Base-by-base conservation (phyloP, 2,797 vertebrate species). In the Liparis tanakae region DNA sequence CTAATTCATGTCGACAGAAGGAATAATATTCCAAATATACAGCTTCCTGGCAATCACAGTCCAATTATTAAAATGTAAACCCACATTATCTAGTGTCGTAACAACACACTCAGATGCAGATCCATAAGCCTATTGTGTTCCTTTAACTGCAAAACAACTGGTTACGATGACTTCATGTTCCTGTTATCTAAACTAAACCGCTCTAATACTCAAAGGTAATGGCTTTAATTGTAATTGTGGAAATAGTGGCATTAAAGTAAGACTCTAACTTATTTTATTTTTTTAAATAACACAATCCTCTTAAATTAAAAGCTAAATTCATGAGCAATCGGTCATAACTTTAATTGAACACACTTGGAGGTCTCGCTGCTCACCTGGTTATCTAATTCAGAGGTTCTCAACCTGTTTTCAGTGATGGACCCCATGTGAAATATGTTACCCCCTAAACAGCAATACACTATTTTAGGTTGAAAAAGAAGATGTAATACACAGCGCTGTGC, bases 1-100 rank as follows among this genome's bases (percentile, higher is more conserved):
- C 18, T 53, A 7, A 77, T 66, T 79, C 63, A 70, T 56, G 25
- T 55, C 37, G 73, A 65, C 30, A 61, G 55, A 57, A 67, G 39
- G 43, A 65, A 62, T 33, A 34, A 10, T 57, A 48, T 65, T 25
- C 22, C 46, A 30, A 53, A 37, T 55, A 46, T 33, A 43, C 20
- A 44, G 50, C 10, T 39, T 22, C 60, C 36, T 14, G 72, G 17
- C 1, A 10, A 44, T 53, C 5, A 2, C 9, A 46, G 33, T 34
- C 20, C 48, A 46, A 66, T 20, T 10, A 57, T 70, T 20, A 14
- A 53, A 58, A 34, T 59, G 41, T 30, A 8, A 67, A 3, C 55
- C 18, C n/a, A 43, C 55, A 63, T 64, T 6, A 48, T 37, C 10
- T 50, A 10, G 37, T 25, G 25, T 67, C 14, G n/a, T 48, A 74